Evolutionary conservation across 2,888 invertebrate genomes (phyloP), one percentile per base, ranked within the genome.

Genomic region (Hipparchia semele): DNA sequence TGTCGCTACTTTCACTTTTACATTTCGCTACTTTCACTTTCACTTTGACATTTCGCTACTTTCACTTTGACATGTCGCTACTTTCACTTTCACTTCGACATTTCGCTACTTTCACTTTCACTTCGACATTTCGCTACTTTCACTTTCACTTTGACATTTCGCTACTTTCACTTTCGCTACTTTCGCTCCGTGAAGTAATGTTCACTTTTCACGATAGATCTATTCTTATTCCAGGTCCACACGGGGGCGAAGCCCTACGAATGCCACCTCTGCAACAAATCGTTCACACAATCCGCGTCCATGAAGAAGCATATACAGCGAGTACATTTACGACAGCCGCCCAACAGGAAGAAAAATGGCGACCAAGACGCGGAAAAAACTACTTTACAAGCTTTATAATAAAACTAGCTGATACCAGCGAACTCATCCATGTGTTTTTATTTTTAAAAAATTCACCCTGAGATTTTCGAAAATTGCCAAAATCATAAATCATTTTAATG

Each of bases 211-310:
- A 23, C 4, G 13, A 58, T 8, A 58, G 23, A 8, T 58, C 3
- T 23, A 7, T 8, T 13, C 23, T 60, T 59, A 2, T 73, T 66
- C 0, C 84, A 91, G 91, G 89, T 91, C 0, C 92, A 92, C 80
- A 90, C 92, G 0, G 92, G 92, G 0, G 89, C 81, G 0, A 90
- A 90, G 71, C 92, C 92, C 0, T 92, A 91, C 77, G 80, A 79
- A 0, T 92, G 92, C 65, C 85, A 86, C 54, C 84, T 86, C 2
- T 92, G 92, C 70, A 79, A 84, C 0, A 88, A 91, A 67, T 83
- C 83, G 0, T 92, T 92, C 82, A 90, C 85, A 12, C 92, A 92
- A 51, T 91, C 92, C 0, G 91, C 90, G 76, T 91, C 91, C 0
- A 73, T 91, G 8, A 91, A 91, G 70, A 79, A 87, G 0, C 92